Evolutionary conservation across 2,113 vertebrate genomes (phyloP).

Genomic region (Boleophthalmus pectinirostris): DNA sequence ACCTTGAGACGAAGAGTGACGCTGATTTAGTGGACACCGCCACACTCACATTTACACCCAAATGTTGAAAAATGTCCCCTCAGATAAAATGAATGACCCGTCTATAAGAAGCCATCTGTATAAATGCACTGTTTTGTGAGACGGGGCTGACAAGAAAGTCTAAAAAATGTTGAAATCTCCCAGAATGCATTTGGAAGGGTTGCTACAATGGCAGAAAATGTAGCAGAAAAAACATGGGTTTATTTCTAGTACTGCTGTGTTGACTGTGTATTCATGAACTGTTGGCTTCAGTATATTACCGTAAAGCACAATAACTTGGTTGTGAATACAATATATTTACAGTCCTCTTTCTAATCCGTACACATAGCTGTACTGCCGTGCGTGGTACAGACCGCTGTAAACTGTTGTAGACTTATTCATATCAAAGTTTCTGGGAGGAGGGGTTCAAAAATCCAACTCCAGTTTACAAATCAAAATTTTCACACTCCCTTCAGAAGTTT

Average conservation of each 20-base stretch:
- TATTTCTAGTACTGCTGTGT: slow-evolving; percentile 60
- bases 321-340: slow-evolving; percentile 62
- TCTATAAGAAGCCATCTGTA: slow-evolving; percentile 31
- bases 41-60: slow-evolving; percentile 59
- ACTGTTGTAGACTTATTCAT: slow-evolving; percentile 60
- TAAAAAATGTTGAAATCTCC: slow-evolving; percentile 51
- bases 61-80: slow-evolving; percentile 75
- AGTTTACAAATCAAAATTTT: slow-evolving; percentile 69
- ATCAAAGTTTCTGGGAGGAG: slow-evolving; percentile 52
- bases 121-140: slow-evolving; percentile 65
- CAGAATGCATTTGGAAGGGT: slow-evolving; percentile 45
- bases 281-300: slow-evolving; percentile 60
- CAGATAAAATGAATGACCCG: slow-evolving; percentile 65
- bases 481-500: slow-evolving; percentile 63
- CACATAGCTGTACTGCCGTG: slow-evolving; percentile 49
- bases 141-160: slow-evolving; percentile 48
- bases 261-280: slow-evolving; percentile 64
- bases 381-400: slow-evolving; percentile 39
- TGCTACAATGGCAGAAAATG: slow-evolving; percentile 33
- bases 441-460: slow-evolving; percentile 53
- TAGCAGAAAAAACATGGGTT: slow-evolving; percentile 32
- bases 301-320: slow-evolving; percentile 46
- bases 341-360: slow-evolving; percentile 61
- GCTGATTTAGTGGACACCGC: slow-evolving; percentile 64
- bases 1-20: slow-evolving; percentile 68